A percentile compares a stretch with the other conserved stretches of the same genome.
These are phyloP conservation scores for Scytalopus superciliaris DNA, from an alignment of 2,113 vertebrate genomes.

Conservation along the genomic window DNA sequence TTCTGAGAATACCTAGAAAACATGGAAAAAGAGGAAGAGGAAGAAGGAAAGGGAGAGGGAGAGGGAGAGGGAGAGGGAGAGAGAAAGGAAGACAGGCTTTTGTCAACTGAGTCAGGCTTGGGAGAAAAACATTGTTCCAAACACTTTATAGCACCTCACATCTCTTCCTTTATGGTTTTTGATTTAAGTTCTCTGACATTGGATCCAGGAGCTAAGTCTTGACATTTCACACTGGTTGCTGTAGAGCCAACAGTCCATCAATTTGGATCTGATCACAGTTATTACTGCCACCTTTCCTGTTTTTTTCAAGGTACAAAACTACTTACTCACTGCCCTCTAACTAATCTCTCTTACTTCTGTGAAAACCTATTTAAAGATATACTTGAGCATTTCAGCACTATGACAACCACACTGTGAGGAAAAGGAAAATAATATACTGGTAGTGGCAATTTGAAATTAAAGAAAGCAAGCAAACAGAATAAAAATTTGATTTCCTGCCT, in stretches of 20 bases:
- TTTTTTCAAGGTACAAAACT: background rate
- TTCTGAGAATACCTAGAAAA: background rate
- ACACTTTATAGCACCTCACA: background rate
- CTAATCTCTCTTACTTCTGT: background rate
- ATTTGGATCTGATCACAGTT: background rate
- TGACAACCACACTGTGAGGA: background rate
- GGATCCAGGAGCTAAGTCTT: background rate
- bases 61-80: background rate
- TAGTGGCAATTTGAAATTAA: background rate
- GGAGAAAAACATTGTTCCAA: background rate
- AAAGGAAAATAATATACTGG: background rate
- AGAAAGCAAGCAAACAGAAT: background rate
- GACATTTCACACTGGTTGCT: background rate
- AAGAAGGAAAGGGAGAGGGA: background rate
- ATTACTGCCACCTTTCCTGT: background rate
- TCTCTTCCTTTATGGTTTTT: background rate
- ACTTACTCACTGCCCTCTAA: background rate
- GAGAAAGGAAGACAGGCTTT: background rate
- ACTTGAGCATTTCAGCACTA: background rate
- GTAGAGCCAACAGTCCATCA: background rate
- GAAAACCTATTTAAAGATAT: background rate
- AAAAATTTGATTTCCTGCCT: background rate
- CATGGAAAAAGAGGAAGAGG: background rate
- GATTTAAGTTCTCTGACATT: background rate
- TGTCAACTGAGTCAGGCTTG: background rate